Conservation (phyloP, 2,888 invertebrate genomes). For the Caenorhabditis zanzibari region DNA sequence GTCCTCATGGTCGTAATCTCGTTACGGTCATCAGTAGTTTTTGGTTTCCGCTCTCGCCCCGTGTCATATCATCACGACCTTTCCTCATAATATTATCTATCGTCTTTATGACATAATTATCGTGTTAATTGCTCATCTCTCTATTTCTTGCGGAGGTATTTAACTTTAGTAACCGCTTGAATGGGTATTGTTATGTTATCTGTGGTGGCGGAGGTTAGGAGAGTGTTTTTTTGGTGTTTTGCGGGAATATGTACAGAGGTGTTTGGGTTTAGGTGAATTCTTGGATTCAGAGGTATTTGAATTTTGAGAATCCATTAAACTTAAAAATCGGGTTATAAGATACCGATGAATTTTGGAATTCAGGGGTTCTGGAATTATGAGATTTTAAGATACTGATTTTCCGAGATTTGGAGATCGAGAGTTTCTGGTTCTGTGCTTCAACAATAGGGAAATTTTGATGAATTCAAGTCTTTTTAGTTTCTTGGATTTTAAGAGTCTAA, state of each 20-base stretch:
- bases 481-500: too few relatives aligned
- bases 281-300: background rate
- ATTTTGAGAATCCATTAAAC: background rate
- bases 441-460: too few relatives aligned
- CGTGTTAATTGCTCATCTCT: constrained; percentile 57
- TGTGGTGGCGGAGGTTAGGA: constrained; percentile 17
- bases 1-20: constrained; percentile 24
- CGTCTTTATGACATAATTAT: constrained; percentile 63
- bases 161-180: constrained; percentile 27
- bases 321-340: background rate
- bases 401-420: too few relatives aligned
- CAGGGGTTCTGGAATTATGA: background rate
- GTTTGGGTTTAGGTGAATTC: background rate
- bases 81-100: constrained; percentile 34
- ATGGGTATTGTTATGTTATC: constrained; percentile 17
- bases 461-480: too few relatives aligned
- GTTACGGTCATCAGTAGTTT: constrained; percentile 41
- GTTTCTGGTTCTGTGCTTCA: too few relatives aligned
- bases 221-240: constrained; percentile 31
- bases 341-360: background rate
- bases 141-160: constrained; percentile 1
- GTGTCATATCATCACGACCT: constrained; percentile 38
- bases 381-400: too few relatives aligned
- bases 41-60: background rate
- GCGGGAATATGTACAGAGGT: background rate